Percentiles rank a stretch among this genome's conserved stretches.
phyloP scores from a whole-genome alignment of 2,113 vertebrate genomes.

The Takifugu flavidus region DNA sequence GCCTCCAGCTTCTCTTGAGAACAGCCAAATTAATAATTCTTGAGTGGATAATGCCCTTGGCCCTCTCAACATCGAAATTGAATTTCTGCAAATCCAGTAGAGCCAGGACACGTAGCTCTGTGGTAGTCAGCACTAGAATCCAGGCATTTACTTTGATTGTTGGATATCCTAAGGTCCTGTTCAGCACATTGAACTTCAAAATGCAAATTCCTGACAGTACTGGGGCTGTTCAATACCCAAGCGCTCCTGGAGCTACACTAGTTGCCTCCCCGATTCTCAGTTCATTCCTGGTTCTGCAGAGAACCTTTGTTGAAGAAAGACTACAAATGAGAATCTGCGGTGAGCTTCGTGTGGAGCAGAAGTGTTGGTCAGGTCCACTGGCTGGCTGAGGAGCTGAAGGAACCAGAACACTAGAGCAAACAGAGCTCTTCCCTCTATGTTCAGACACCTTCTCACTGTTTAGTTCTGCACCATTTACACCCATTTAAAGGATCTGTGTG shows the following conservation, averaged over 20 bases:
- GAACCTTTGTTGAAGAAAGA: constrained; percentile 44
- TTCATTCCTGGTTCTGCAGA: constrained; percentile 33
- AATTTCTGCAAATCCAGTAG: constrained; percentile 67
- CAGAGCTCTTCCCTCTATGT: constrained; percentile 21
- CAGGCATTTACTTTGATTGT: constrained; percentile 48
- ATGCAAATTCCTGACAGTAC: constrained; percentile 48
- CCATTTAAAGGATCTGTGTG: too few relatives aligned
- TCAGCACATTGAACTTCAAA: constrained; percentile 54
- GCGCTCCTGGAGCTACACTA: constrained; percentile 38
- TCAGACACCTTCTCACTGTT: constrained; percentile 24
- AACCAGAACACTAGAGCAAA: constrained; percentile 25
- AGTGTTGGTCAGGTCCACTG: constrained; percentile 35
- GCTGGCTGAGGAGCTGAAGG: constrained; percentile 24
- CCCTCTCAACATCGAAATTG: constrained; percentile 79
- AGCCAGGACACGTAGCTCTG: constrained; percentile 34
- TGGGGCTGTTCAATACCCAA: constrained; percentile 45
- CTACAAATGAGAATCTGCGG: constrained; percentile 16
- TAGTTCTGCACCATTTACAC: constrained; percentile 3
- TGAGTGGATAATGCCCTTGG: constrained; percentile 78
- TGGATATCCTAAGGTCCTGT: constrained; percentile 35
- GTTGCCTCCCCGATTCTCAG: constrained; percentile 33
- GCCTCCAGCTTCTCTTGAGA: constrained; percentile 73
- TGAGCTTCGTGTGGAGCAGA: constrained; percentile 14
- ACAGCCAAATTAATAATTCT: constrained; percentile 79
- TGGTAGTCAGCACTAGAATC: constrained; percentile 35